Evolutionary conservation across 2,888 invertebrate genomes (phyloP).

Genomic region (Camponotus fellah): DNA sequence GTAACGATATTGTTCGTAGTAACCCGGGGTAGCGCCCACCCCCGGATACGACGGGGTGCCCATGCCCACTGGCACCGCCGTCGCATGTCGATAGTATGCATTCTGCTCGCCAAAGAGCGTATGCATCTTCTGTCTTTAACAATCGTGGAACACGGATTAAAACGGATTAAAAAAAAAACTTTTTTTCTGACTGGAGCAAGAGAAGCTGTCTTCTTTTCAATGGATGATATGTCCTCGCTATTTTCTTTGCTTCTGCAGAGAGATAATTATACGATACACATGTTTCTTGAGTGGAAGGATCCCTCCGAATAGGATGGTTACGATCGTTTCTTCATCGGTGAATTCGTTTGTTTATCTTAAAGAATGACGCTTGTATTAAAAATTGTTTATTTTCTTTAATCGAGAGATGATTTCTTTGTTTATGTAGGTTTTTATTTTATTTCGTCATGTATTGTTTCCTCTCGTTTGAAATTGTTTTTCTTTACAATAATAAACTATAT

Average conservation of each 20-base stretch:
- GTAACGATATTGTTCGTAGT: conserved; percentile 95
- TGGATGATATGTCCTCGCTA: neutral
- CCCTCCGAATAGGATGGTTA: neutral
- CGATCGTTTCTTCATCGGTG: neutral
- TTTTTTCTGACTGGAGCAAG: neutral
- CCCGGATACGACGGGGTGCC: conserved; percentile 87
- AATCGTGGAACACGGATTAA: neutral
- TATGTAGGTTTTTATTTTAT: neutral
- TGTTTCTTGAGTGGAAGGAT: neutral
- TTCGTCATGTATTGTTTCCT: neutral
- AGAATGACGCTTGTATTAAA: neutral
- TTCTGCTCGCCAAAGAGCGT: conserved; percentile 97
- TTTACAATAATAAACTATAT: neutral
- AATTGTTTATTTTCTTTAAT: neutral
- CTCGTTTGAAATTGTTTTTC: neutral
- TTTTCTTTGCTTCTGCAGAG: neutral
- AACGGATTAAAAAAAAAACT: neutral
- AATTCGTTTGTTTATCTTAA: neutral
- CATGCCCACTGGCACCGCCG: conserved; percentile 87
- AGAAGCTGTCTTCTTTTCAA: neutral
- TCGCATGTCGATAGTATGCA: conserved; percentile 93
- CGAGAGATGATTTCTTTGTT: neutral
- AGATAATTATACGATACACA: neutral
- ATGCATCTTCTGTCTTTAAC: conserved; percentile 89
- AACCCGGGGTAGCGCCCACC: conserved; percentile 89